A percentile compares a stretch with the other conserved stretches of the same genome.
Evolutionary conservation across 2,888 invertebrate genomes (phyloP).

Genomic region (Allacma fusca): DNA sequence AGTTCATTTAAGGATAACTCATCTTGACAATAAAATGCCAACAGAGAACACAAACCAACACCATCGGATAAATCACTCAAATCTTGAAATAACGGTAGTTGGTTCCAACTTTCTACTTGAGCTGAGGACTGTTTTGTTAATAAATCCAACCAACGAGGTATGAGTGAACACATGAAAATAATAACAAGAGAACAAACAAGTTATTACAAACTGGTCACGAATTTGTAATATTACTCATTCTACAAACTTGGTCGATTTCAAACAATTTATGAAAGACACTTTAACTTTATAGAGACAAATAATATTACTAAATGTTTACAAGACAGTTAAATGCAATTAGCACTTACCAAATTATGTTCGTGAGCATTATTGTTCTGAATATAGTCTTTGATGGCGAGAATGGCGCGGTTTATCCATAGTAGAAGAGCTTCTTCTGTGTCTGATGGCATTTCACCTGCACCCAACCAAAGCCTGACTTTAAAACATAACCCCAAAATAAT

Average conservation of each 20-base stretch:
- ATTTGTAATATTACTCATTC: not conserved
- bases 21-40: slow-evolving; percentile 90
- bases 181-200: not conserved
- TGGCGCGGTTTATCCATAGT: slow-evolving; percentile 89
- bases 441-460: slow-evolving; percentile 67
- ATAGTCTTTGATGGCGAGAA: slow-evolving; percentile 74
- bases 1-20: slow-evolving; percentile 77
- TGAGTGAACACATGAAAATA: slow-evolving; percentile 4
- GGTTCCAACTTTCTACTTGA: slow-evolving; percentile 61
- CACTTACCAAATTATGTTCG: slow-evolving; percentile 60
- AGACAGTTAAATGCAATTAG: not conserved
- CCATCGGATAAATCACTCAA: slow-evolving; percentile 91
- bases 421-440: slow-evolving; percentile 85
- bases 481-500: slow-evolving; percentile 47
- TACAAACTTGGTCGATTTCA: not conserved
- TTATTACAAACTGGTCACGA: slow-evolving; percentile 22
- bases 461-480: slow-evolving; percentile 62
- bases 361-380: slow-evolving; percentile 63
- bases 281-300: no score
- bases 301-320: no score
- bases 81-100: slow-evolving; percentile 68
- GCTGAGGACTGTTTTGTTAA: slow-evolving; percentile 50
- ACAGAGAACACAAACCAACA: slow-evolving; percentile 83
- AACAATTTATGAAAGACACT: no score
- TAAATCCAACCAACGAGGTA: not conserved